phyloP scores from a whole-genome alignment of 37 sponge, comb jelly and placozoan genomes.

The Geodia barretti region DNA sequence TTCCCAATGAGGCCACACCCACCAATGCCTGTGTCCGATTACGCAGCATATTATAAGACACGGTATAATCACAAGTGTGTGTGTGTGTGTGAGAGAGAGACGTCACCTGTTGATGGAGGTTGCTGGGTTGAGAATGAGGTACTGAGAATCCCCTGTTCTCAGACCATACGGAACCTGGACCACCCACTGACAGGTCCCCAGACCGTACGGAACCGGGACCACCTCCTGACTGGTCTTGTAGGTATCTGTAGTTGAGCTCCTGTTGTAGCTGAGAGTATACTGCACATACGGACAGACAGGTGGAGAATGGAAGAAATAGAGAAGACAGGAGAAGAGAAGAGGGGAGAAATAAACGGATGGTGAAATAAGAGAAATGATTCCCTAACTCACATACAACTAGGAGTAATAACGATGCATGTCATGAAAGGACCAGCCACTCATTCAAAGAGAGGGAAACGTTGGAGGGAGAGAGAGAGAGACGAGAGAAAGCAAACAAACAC shows the following conservation, averaged over 20 bases:
- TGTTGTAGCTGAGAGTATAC: slow-evolving; percentile 57
- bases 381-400: too few relatives aligned
- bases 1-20: too few relatives aligned
- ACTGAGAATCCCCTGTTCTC: not conserved
- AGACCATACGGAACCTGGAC: not conserved
- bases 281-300: not conserved
- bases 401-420: too few relatives aligned
- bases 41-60: not conserved
- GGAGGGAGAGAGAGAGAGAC: not conserved
- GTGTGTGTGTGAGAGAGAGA: not conserved
- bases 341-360: not conserved
- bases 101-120: not conserved
- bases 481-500: not conserved
- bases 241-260: slow-evolving; percentile 57
- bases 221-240: slow-evolving; percentile 47
- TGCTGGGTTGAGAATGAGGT: slow-evolving; percentile 11
- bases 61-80: not conserved
- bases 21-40: too few relatives aligned
- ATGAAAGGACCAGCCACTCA: too few relatives aligned
- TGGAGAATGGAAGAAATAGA: not conserved
- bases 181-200: too few relatives aligned
- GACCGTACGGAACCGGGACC: not conserved
- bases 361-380: too few relatives aligned
- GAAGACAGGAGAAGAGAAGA: not conserved
- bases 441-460: not conserved